A percentile compares a stretch with the other conserved stretches of the same genome.
Evolutionary conservation across 2,888 invertebrate species (phyloP).

Genomic region (Saturnia pavonia): DNA sequence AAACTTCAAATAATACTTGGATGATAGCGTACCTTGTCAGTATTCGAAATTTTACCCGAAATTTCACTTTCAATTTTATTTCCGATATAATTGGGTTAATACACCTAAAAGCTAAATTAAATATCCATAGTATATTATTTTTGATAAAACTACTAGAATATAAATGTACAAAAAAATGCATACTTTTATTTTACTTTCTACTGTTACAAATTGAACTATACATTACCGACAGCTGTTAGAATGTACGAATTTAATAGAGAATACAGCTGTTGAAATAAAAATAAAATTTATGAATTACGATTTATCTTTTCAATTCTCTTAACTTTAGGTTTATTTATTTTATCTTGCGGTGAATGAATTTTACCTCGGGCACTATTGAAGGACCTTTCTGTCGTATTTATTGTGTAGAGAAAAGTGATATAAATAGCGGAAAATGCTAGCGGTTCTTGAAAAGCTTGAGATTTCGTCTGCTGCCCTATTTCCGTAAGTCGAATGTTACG

Average conservation of each 20-base stretch:
- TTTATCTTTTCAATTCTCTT: neutral
- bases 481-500: constrained; percentile 36
- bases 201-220: neutral
- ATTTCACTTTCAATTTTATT: too few relatives aligned
- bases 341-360: neutral
- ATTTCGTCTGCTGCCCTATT: constrained; percentile 45
- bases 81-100: too few relatives aligned
- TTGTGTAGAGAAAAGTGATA: constrained; percentile 28
- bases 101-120: too few relatives aligned
- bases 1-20: too few relatives aligned
- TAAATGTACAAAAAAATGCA: too few relatives aligned
- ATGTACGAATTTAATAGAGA: too few relatives aligned
- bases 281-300: neutral
- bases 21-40: too few relatives aligned
- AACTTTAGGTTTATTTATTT: neutral
- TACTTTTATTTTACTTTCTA: neutral
- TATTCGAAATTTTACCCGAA: too few relatives aligned
- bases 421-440: constrained; percentile 35
- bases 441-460: constrained; percentile 42
- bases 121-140: too few relatives aligned
- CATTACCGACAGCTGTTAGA: too few relatives aligned
- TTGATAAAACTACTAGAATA: too few relatives aligned
- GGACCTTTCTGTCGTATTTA: neutral
- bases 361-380: neutral
- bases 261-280: neutral